A percentile compares a stretch with the other conserved stretches of the same genome.
phyloP scores from a whole-genome alignment of 2,113 vertebrate species.

The Rhynchopsitta pachyrhyncha region DNA sequence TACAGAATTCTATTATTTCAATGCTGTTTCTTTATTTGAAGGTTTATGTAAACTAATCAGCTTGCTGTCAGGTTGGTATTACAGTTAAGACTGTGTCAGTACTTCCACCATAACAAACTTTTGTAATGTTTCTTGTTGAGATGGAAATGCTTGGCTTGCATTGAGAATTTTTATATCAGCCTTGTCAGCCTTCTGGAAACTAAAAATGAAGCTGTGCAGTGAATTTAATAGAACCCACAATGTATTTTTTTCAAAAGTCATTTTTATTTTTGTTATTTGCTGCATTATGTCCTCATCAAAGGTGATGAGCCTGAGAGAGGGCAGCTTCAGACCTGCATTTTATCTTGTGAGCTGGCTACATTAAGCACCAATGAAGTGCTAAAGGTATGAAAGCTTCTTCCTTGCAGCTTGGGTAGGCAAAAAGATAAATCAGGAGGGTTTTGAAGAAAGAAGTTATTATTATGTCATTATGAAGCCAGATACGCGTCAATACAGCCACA shows the following conservation, averaged over 20 bases:
- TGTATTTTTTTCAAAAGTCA: not conserved
- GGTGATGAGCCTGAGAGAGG: not conserved
- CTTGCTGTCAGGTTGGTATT: not conserved
- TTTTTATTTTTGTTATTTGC: not conserved
- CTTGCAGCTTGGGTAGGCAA: not conserved
- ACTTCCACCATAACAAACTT: not conserved
- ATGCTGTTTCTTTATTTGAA: not conserved
- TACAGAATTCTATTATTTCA: not conserved
- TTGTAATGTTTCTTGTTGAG: not conserved
- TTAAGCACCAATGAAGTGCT: constrained; percentile 17
- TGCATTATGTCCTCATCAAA: not conserved
- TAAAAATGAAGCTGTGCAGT: constrained; percentile 33
- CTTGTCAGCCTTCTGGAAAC: not conserved
- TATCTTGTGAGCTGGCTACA: not conserved
- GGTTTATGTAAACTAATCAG: not conserved
- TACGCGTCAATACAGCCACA: not conserved
- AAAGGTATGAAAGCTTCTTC: not conserved
- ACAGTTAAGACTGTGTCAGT: not conserved
- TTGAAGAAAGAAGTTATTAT: constrained; percentile 14
- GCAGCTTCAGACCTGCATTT: not conserved
- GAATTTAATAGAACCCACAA: not conserved
- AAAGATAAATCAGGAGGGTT: not conserved
- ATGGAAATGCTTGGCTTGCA: constrained; percentile 8
- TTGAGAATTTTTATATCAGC: not conserved
- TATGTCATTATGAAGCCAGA: constrained; percentile 14